Conservation (phyloP, 2,888 invertebrate species). For the Andrena flavipes region DNA sequence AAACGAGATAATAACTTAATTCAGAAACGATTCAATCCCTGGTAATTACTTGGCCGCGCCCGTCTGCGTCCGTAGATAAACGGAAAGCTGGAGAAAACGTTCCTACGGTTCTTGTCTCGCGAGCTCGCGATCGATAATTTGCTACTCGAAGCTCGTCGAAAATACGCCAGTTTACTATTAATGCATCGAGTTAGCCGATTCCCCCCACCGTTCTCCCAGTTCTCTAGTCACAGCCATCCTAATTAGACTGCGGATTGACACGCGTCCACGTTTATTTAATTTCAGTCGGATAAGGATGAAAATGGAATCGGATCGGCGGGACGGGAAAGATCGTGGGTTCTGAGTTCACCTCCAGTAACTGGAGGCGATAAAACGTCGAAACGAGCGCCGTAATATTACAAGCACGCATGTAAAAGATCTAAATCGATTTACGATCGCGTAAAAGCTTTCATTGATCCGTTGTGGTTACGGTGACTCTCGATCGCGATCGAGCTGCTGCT, state of each 20-base stretch:
- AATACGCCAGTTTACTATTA: not conserved
- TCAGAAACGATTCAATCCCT: not conserved
- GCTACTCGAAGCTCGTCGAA: not conserved
- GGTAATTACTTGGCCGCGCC: conserved; percentile 2
- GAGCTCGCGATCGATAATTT: not conserved
- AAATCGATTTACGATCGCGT: conserved; percentile 51
- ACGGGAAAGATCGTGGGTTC: not conserved
- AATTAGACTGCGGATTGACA: conserved; percentile 58
- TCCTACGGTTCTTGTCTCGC: not conserved
- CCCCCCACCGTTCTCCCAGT: conserved; percentile 29
- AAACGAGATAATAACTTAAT: conserved; percentile 13
- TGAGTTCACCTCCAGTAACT: conserved; percentile 25
- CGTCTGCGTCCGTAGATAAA: not conserved
- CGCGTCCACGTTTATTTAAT: conserved; percentile 39
- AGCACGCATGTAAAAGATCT: conserved; percentile 38
- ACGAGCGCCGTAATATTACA: conserved; percentile 43
- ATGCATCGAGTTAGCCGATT: not conserved
- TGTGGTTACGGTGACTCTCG: conserved; percentile 26
- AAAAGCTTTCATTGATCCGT: conserved; percentile 20
- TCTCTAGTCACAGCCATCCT: conserved; percentile 6
- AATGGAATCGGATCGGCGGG: conserved; percentile 23
- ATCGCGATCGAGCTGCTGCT: not conserved
- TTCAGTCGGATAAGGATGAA: conserved; percentile 23
- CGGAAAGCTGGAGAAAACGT: not conserved
- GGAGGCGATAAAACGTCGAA: conserved; percentile 37